Evolutionary conservation across 2,797 vertebrate species (phyloP).

Genomic region (Fistularia commersonii): DNA sequence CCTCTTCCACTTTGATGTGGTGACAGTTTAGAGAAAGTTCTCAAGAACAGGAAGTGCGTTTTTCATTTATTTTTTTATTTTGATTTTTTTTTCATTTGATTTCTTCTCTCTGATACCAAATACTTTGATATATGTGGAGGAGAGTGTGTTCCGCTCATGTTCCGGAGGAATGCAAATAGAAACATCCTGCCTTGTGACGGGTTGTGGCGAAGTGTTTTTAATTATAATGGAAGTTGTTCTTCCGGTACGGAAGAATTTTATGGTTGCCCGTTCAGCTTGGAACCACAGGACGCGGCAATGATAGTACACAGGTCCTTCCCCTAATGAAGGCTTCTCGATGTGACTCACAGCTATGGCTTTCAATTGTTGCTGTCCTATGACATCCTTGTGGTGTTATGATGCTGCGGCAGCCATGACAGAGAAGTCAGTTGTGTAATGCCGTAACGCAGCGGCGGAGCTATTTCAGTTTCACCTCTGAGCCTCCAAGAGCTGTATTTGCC

Average conservation of each 20-base stretch:
- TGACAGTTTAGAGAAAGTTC: conserved; percentile 39
- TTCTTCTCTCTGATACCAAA: conserved; percentile 3
- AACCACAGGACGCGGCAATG: conserved; percentile 7
- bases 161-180: conserved; percentile 25
- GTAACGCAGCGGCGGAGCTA: conserved; percentile 54
- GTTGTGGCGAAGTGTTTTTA: conserved; percentile 14
- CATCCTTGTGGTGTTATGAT: conserved; percentile 42
- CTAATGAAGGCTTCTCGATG: conserved; percentile 12
- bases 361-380: conserved; percentile 42
- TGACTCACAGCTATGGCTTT: conserved; percentile 34
- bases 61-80: not conserved
- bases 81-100: too few species aligned
- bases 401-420: conserved; percentile 48
- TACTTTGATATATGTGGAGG: conserved; percentile 20
- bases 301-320: conserved; percentile 18
- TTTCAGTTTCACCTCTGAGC: conserved; percentile 66
- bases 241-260: conserved; percentile 8
- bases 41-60: conserved; percentile 19
- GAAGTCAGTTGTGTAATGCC: conserved; percentile 67
- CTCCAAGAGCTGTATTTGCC: conserved; percentile 52
- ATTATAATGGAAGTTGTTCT: conserved; percentile 20
- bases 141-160: conserved; percentile 1
- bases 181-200: conserved; percentile 4
- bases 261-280: conserved; percentile 16
- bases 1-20: conserved; percentile 33